phyloP scores from a whole-genome alignment of 1,140 invertebrate species.

The Drosophila santomea region DNA sequence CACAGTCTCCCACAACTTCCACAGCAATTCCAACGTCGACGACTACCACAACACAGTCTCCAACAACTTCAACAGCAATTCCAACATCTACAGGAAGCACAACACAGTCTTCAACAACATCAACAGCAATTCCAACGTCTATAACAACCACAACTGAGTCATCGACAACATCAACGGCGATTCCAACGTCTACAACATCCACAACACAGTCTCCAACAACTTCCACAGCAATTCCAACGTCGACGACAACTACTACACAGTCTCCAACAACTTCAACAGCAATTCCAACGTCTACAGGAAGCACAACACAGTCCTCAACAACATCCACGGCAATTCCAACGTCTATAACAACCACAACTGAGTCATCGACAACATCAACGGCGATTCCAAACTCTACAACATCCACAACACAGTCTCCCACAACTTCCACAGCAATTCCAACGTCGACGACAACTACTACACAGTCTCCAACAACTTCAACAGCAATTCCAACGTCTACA shows the following conservation, averaged over 20 bases:
- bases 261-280: not conserved
- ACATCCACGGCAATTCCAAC: slow-evolving; percentile 13
- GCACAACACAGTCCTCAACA: not conserved
- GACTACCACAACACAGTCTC: slow-evolving; percentile 1
- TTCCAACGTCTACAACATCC: not conserved
- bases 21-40: not conserved
- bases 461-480: slow-evolving; percentile 9
- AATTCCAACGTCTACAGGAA: not conserved
- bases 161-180: not conserved
- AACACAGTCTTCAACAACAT: slow-evolving; percentile 6
- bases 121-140: not conserved
- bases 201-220: not conserved
- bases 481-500: not conserved
- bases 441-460: not conserved
- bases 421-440: not conserved
- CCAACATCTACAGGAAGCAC: not conserved
- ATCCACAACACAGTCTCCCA: not conserved
- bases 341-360: not conserved
- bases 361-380: slow-evolving; percentile 3
- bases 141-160: not conserved
- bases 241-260: not conserved
- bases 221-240: not conserved
- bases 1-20: not conserved
- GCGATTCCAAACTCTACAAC: not conserved
- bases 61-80: not conserved